Evolutionary conservation across 2,113 vertebrate genomes (phyloP).

Genomic region (Noctilio leporinus): DNA sequence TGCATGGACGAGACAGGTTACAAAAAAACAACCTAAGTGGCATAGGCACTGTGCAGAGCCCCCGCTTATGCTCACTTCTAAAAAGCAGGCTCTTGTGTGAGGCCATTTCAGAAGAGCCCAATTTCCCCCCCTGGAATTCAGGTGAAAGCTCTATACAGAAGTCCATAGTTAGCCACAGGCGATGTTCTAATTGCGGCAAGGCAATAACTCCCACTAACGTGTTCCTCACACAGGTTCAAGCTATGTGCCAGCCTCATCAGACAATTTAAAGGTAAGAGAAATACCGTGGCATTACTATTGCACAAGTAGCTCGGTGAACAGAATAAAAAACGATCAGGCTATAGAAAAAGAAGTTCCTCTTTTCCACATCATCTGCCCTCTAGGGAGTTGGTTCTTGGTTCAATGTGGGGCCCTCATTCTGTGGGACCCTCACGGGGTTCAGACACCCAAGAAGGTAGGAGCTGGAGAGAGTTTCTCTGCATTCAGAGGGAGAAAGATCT

Average conservation of each 20-base stretch:
- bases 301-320: not conserved
- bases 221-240: not conserved
- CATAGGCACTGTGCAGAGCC: not conserved
- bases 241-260: not conserved
- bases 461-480: not conserved
- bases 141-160: not conserved
- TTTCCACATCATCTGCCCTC: not conserved
- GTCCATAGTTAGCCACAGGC: not conserved
- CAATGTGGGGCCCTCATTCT: not conserved
- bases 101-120: not conserved
- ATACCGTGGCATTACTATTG: not conserved
- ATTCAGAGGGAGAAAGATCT: not conserved
- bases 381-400: not conserved
- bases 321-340: not conserved
- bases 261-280: not conserved
- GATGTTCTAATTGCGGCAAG: not conserved
- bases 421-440: fast-evolving
- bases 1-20: fast-evolving
- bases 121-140: not conserved
- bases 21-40: not conserved
- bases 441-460: not conserved
- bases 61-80: not conserved
- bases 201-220: not conserved
- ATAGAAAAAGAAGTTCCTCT: not conserved
- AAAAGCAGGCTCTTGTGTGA: not conserved